Percentiles rank a stretch among this genome's conserved stretches.
Evolutionary conservation across 2,888 invertebrate species (phyloP).

Genomic region (Hirudinaria manillensis): DNA sequence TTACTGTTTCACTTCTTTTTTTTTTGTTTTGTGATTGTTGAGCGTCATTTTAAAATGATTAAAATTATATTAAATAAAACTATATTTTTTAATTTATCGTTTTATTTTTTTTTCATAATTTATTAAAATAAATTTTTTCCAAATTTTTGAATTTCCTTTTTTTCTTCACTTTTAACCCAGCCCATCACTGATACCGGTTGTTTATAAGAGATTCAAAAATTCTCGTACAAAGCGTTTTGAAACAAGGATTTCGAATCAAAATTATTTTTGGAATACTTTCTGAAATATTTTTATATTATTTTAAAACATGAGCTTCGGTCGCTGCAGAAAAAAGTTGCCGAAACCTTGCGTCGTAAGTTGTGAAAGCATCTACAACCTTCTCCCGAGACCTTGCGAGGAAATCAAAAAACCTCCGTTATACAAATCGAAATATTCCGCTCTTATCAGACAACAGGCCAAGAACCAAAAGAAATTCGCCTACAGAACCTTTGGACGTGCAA

Average conservation of each 20-base stretch:
- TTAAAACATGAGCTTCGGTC: background rate
- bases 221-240: background rate
- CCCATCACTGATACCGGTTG: background rate
- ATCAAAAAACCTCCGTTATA: background rate
- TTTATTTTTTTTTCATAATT: no score
- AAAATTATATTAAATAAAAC: no score
- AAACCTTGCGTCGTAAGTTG: conserved; percentile 1
- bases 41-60: no score
- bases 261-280: background rate
- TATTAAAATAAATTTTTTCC: no score
- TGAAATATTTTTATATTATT: background rate
- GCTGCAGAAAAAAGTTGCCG: background rate
- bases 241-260: background rate
- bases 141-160: background rate
- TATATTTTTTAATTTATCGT: no score
- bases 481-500: conserved; percentile 22
- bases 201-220: conserved; percentile 12
- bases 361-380: conserved; percentile 24
- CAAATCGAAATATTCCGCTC: conserved; percentile 14
- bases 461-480: background rate
- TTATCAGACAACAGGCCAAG: background rate
- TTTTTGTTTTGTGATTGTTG: background rate
- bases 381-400: background rate
- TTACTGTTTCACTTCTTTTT: background rate
- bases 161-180: background rate